Conservation (phyloP, 2,797 vertebrate genomes). For the Melanotaenia pygmaea region DNA sequence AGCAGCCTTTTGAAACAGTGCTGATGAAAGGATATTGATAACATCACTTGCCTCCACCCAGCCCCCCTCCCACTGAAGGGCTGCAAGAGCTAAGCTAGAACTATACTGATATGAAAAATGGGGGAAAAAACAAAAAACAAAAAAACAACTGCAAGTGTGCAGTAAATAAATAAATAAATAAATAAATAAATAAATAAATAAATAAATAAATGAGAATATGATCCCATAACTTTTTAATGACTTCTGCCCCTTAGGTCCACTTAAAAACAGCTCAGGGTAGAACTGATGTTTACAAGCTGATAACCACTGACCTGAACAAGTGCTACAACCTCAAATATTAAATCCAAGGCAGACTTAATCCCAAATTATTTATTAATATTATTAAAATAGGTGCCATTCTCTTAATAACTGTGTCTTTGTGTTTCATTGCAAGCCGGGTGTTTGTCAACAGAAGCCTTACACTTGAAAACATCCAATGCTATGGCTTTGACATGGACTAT, state of each 20-base stretch:
- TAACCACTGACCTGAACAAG: not conserved
- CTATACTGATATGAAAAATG: not conserved
- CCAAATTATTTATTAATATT: not conserved
- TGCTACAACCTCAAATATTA: not conserved
- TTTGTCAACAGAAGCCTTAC: conserved; percentile 88
- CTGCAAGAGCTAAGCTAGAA: not conserved
- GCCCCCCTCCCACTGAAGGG: not conserved
- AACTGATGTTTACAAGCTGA: conserved; percentile 4
- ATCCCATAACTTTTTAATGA: not conserved
- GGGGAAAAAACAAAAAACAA: too few relatives aligned
- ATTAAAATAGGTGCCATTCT: not conserved
- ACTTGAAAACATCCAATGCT: conserved; percentile 88
- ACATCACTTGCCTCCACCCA: conserved; percentile 48
- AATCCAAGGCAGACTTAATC: not conserved
- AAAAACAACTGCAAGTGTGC: not conserved
- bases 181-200: not conserved
- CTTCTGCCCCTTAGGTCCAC: not conserved
- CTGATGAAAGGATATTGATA: conserved; percentile 38
- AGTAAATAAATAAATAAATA: not conserved
- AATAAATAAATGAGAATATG: not conserved
- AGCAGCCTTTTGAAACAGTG: conserved; percentile 7
- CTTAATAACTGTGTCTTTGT: conserved; percentile 21
- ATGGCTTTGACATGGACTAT: conserved; percentile 92
- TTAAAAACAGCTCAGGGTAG: not conserved
- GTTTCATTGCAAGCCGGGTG: conserved; percentile 80